Evolutionary conservation across 2,888 invertebrate genomes (phyloP).

Genomic region (Chouioia cunea): DNA sequence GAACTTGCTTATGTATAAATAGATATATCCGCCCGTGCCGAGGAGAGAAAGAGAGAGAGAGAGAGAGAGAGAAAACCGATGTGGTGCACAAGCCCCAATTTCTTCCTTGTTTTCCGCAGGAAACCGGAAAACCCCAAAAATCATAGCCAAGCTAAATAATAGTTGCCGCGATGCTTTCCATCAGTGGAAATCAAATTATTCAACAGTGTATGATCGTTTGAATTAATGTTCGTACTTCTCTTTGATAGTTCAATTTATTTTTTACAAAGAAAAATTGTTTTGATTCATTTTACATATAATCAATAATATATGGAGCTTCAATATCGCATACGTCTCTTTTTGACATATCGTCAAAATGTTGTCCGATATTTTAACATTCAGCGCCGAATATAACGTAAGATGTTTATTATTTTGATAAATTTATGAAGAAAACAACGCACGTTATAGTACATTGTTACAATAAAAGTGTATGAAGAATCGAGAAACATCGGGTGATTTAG

Average conservation of each 20-base stretch:
- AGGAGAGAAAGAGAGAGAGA: too few species aligned
- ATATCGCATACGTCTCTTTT: too few species aligned
- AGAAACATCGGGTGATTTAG: conserved; percentile 6
- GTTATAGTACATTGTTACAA: too few species aligned
- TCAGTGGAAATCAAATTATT: conserved; percentile 27
- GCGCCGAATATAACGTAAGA: too few species aligned
- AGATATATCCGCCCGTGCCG: conserved; percentile 43
- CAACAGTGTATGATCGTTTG: conserved; percentile 11
- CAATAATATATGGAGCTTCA: too few species aligned
- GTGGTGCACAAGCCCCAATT: conserved; percentile 28
- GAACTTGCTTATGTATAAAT: conserved; percentile 61
- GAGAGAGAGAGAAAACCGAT: background rate
- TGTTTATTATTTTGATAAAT: too few species aligned
- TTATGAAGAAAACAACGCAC: conserved; percentile 3
- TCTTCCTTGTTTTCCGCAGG: conserved; percentile 30
- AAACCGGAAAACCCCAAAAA: conserved; percentile 44
- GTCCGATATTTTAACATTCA: too few species aligned
- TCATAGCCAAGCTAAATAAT: conserved; percentile 26
- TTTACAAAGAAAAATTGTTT: too few species aligned
- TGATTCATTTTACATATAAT: too few species aligned
- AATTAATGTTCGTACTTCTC: conserved; percentile 25
- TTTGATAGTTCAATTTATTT: background rate
- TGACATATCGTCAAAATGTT: too few species aligned
- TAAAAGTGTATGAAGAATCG: conserved; percentile 1
- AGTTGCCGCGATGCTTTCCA: conserved; percentile 9